Base-by-base conservation (phyloP, 1,140 invertebrate species). In the Aphidius ervi region DNA sequence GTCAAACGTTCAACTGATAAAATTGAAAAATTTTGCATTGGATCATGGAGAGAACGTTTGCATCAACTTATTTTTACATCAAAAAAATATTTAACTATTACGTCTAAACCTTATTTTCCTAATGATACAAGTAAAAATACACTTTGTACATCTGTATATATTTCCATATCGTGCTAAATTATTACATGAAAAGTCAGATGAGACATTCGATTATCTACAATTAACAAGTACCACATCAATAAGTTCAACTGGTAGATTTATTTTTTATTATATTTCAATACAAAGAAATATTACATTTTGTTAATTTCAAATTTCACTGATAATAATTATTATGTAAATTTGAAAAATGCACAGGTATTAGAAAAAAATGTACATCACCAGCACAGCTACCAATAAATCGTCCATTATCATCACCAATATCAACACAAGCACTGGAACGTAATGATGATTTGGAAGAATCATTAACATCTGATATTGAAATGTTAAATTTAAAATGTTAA, bases 31-130 rank as follows among this genome's bases (percentile, higher is more conserved):
- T 79, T 77, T 64, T 80, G 74, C 52, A 70, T 83, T 46, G 85
- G 83, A 43, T 76, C 81, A 47, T 92, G 90, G 90, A 83, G 86
- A 54, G 84, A 88, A 48, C 84, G 86, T 59, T 56, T 81, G 3
- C 81, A 71, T 61, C 68, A 87, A 67, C 85, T 82, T 66, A 75
- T 89, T 47, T 92, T 90, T 67, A 69, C 81, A 5, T 82, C 77
- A 23, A 77, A 82, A 65, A 79, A 85, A 37, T 82, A 88, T 46
- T 79, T 84, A 59, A 65, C 81, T n/a, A 83, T 84, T 74, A 83
- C 84, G 9, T 75, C 76, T 40, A 81, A 81, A 5, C 90, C 89
- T n/a, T 84, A 85, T 69, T 84, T 92, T 63, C 74, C 81, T 16
- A 84, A 82, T 42, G 64, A 73, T 55, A 63, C 39, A 63, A 69